Percentiles rank a stretch among this genome's conserved stretches.
phyloP scores from a whole-genome alignment of 2,888 invertebrate species.

The Tricholauxania praeusta region DNA sequence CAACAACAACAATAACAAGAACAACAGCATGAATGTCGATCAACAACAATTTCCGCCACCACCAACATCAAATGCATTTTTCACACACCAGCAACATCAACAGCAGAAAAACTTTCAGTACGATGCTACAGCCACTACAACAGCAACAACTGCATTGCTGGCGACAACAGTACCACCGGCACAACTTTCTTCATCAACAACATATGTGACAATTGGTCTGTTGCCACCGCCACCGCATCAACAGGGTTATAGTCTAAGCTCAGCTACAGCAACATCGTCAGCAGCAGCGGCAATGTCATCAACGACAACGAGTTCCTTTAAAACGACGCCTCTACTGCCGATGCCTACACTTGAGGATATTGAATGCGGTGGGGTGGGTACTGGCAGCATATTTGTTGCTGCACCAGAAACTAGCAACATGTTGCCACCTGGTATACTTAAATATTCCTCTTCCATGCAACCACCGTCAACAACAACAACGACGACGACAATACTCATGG shows the following conservation, averaged over 20 bases:
- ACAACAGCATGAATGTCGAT: slow-evolving; percentile 55
- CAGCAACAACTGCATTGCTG: slow-evolving; percentile 21
- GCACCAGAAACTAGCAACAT: slow-evolving; percentile 13
- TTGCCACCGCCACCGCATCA: slow-evolving; percentile 30
- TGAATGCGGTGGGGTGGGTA: slow-evolving; percentile 49
- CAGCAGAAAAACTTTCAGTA: slow-evolving; percentile 21
- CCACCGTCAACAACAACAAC: slow-evolving; percentile 43
- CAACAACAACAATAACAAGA: slow-evolving; percentile 48
- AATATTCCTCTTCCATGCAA: slow-evolving; percentile 48
- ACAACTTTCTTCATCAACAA: slow-evolving; percentile 48
- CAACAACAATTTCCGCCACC: slow-evolving; percentile 41
- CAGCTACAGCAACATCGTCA: slow-evolving; percentile 41
- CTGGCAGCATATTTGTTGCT: background rate
- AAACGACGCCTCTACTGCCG: slow-evolving; percentile 57
- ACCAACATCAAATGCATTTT: slow-evolving; percentile 5
- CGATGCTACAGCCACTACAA: slow-evolving; percentile 24
- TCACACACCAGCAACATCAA: slow-evolving; percentile 25
- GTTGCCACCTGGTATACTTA: slow-evolving; percentile 50
- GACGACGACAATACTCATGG: slow-evolving; percentile 44
- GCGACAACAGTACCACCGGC: slow-evolving; percentile 43
- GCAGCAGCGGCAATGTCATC: slow-evolving; percentile 42
- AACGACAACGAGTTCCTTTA: slow-evolving; percentile 47
- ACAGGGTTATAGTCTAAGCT: slow-evolving; percentile 29
- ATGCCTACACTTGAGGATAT: slow-evolving; percentile 63
- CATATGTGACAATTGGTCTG: slow-evolving; percentile 56